Base-by-base conservation (phyloP, 2,888 invertebrate species). In the Metopia argyrocephala region DNA sequence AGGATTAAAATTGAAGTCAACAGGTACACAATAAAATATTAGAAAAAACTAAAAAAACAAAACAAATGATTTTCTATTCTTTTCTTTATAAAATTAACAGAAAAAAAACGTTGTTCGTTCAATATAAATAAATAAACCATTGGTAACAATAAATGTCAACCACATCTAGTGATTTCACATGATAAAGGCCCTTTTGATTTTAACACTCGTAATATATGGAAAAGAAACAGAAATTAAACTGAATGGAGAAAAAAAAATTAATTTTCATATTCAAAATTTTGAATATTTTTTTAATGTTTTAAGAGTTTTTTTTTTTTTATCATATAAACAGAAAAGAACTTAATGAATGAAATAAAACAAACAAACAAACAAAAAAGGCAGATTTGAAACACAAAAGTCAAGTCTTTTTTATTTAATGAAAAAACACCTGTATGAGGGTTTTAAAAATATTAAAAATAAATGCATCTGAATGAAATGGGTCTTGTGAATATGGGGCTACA, bases 401-500 rank as follows among this genome's bases (percentile, higher is more conserved):
- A n/a, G n/a, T 76, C 61, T 48, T 45, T 20, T 15, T n/a, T 4
- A 28, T 12, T 21, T 12, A 18, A 70, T 9, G 46, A 27, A 68
- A 27, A 76, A 78, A 78, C 81, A 81, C 81, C 81, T 81, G 81
- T 81, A 78, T 31, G 45, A 27, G 12, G 28, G 23, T 54, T 54
- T 46, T 61, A 69, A 62, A 54, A 71, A 57, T 85, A 68, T 70
- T 52, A 71, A 75, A 64, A 82, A 78, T 79, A 61, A 71, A 76
- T 75, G 76, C 76, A 79, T 82, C 79, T 82, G 79, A 82, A 82
- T 82, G 79, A 82, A 82, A 82, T n/a, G n/a, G n/a, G n/a, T n/a
- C n/a, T n/a, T n/a, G n/a, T n/a, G n/a, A n/a, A n/a, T n/a, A n/a
- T n/a, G n/a, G n/a, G n/a, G n/a, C n/a, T n/a, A n/a, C n/a, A n/a